Conservation (phyloP, 2,113 vertebrate genomes). For the Riparia riparia region DNA sequence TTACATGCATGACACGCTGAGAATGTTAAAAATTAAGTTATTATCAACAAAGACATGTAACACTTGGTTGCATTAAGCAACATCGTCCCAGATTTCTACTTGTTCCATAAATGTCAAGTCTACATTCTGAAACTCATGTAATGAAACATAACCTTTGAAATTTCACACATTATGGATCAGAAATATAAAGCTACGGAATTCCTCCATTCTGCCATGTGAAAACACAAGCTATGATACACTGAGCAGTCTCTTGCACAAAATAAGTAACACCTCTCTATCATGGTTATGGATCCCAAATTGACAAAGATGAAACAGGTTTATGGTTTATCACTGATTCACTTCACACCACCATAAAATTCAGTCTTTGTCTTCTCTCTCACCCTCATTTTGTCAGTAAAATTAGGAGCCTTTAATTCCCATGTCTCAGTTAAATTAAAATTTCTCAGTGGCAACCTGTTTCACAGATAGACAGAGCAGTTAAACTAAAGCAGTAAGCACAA, state of each 20-base stretch:
- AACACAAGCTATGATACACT: slow-evolving; percentile 20
- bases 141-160: slow-evolving; percentile 69
- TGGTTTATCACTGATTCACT: background rate
- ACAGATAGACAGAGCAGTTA: background rate
- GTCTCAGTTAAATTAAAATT: slow-evolving; percentile 41
- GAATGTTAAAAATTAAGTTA: slow-evolving; percentile 64
- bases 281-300: slow-evolving; percentile 35
- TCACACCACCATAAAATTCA: background rate
- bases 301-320: slow-evolving; percentile 24
- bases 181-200: slow-evolving; percentile 53
- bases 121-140: slow-evolving; percentile 31
- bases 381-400: slow-evolving; percentile 36
- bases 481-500: slow-evolving; percentile 5
- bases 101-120: slow-evolving; percentile 63
- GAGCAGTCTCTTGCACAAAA: slow-evolving; percentile 45
- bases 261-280: slow-evolving; percentile 41
- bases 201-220: slow-evolving; percentile 12
- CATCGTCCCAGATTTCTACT: slow-evolving; percentile 33
- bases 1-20: slow-evolving; percentile 15
- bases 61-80: slow-evolving; percentile 50
- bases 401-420: slow-evolving; percentile 15
- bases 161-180: slow-evolving; percentile 65
- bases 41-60: slow-evolving; percentile 53
- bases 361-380: background rate
- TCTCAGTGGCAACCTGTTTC: slow-evolving; percentile 23